Evolutionary conservation across 2,888 invertebrate genomes (phyloP).

Genomic region (Byasa hedistus): DNA sequence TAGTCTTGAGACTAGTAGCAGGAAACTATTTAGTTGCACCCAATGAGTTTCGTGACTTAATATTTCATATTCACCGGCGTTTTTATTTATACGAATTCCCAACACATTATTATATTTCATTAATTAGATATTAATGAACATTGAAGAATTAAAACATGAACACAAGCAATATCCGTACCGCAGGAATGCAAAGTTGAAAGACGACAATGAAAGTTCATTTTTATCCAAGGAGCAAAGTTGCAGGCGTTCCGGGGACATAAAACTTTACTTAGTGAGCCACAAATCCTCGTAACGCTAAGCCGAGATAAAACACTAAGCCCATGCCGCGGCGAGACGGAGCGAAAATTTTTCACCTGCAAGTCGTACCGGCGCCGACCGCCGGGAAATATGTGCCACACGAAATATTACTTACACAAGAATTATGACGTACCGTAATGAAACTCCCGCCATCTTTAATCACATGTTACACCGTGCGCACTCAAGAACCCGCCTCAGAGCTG

Average conservation of each 20-base stretch:
- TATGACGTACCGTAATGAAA: conserved; percentile 72
- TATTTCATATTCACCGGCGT: not conserved
- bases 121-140: not conserved
- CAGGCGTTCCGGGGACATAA: conserved; percentile 73
- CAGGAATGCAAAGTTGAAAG: conserved; percentile 8
- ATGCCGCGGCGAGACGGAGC: conserved; percentile 66
- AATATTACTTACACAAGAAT: conserved; percentile 74
- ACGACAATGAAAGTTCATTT: conserved; percentile 53
- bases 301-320: conserved; percentile 78
- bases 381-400: conserved; percentile 58
- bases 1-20: conserved; percentile 50
- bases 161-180: conserved; percentile 4
- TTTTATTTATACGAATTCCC: not conserved
- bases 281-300: conserved; percentile 79
- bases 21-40: conserved; percentile 56
- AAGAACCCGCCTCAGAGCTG: not conserved
- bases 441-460: conserved; percentile 54
- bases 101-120: not conserved
- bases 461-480: conserved; percentile 30
- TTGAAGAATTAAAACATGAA: not conserved
- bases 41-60: conserved; percentile 36
- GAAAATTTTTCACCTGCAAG: conserved; percentile 76
- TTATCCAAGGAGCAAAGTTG: conserved; percentile 70
- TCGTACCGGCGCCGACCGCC: conserved; percentile 41
- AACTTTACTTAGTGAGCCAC: conserved; percentile 78